Base-by-base conservation (phyloP, 2,888 invertebrate genomes). In the Diploptera punctata region DNA sequence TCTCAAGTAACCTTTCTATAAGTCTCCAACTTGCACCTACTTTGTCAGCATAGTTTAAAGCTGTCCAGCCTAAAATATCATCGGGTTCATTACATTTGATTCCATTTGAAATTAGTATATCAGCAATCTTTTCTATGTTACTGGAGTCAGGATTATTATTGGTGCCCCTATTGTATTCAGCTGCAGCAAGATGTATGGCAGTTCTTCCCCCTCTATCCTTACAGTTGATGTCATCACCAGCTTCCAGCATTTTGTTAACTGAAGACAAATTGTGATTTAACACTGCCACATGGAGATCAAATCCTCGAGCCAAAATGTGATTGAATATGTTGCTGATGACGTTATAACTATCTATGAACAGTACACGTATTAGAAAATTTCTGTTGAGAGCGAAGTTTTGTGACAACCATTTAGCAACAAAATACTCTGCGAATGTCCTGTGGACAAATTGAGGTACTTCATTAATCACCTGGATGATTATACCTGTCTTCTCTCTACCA, bases 391-490 rank as follows among this genome's bases (percentile, higher is more conserved):
- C 60, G 7, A 16, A 52, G 47, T 73, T 62, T n/a, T 52, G 16
- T 1, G 67, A 70, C n/a, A 71, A 47, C 70, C 71, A 73, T 5
- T 60, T 47, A 5, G 71, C 73, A 21, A 52, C 71, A 29, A 73
- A 73, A 29, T 57, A 73, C 47, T 73, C 73, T 2, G 73, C 70
- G 54, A 73, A 73, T 5, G 67, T 71, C 13, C 71, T 57, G 21
- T 73, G 73, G 18, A 73, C 44, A 60, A 73, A 73, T 7, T 57
- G 57, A 29, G 73, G 67, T 33, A 49, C 49, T 18, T 69, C 70
- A 54, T 70, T 52, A 26, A 21, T 62, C 0, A 73, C 21, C 13
- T 60, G 19, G 5, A 29, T 54, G 26, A 73, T 47, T 31, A 73
- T 61, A 1, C 73, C 73, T 7, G 62, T 73, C 19, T 70, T 70